phyloP scores from a whole-genome alignment of 1,140 invertebrate species.

The Magallana ariakensis region DNA sequence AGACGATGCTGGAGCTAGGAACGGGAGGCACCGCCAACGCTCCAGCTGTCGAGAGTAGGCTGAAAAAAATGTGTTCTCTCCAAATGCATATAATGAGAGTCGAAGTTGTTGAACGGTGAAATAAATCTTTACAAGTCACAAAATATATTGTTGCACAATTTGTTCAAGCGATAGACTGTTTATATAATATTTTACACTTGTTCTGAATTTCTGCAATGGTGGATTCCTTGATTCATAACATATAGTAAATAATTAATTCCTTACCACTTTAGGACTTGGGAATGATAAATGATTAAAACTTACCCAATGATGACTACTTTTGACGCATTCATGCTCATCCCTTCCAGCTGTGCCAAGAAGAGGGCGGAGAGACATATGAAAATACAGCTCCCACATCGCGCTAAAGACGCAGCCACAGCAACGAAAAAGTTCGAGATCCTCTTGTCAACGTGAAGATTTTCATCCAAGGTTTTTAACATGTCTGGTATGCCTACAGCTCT shows the following conservation, averaged over 20 bases:
- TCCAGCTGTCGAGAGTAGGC: conserved; percentile 6
- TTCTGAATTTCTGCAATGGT: neutral
- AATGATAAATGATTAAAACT: too few species aligned
- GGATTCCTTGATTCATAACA: neutral
- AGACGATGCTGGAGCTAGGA: conserved; percentile 63
- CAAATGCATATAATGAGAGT: neutral
- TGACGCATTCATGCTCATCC: conserved; percentile 63
- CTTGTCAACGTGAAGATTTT: conserved; percentile 48
- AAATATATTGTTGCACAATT: neutral
- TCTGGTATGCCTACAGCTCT: conserved; percentile 61
- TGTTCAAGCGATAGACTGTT: neutral
- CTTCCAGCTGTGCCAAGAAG: conserved; percentile 95
- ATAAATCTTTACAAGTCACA: neutral
- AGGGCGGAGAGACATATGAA: conserved; percentile 92
- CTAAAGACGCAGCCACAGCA: conserved; percentile 93
- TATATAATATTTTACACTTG: neutral
- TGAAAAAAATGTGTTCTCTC: neutral
- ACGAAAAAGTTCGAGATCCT: conserved; percentile 85
- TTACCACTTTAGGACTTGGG: too few species aligned
- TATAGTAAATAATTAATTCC: neutral
- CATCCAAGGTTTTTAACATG: conserved; percentile 51
- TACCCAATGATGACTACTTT: conserved; percentile 35
- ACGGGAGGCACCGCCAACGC: conserved; percentile 53
- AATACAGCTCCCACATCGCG: conserved; percentile 95
- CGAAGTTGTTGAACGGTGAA: too few species aligned